Evolutionary conservation across 2,113 vertebrate genomes (phyloP).

Genomic region (Lutjanus erythropterus): DNA sequence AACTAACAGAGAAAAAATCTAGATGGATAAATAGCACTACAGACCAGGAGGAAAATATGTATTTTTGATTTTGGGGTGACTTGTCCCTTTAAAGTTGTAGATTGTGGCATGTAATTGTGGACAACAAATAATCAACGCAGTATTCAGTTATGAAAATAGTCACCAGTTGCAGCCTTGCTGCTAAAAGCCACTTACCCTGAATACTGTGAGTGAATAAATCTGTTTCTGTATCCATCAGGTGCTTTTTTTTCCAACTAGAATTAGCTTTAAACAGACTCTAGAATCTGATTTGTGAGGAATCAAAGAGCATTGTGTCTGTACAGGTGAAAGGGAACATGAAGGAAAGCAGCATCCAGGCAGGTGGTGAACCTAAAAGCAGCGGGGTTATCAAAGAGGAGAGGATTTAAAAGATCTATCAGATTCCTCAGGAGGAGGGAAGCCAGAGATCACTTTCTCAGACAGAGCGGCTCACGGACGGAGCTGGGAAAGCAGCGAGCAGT

Average conservation of each 20-base stretch:
- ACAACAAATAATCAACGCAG: background rate
- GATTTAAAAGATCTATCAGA: slow-evolving; percentile 33
- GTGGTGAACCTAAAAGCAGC: slow-evolving; percentile 13
- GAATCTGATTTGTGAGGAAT: background rate
- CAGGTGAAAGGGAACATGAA: background rate
- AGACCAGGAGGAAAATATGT: too few species aligned
- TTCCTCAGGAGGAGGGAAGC: slow-evolving; percentile 19
- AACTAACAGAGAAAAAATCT: too few species aligned
- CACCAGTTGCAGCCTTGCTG: background rate
- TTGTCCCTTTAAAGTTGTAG: too few species aligned
- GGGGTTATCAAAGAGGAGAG: slow-evolving; percentile 33
- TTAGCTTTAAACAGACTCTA: background rate
- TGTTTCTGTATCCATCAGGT: background rate
- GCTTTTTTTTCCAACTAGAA: background rate
- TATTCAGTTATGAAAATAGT: background rate
- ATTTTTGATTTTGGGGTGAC: too few species aligned
- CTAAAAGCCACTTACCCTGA: background rate
- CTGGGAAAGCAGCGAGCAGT: background rate
- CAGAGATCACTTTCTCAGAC: slow-evolving; percentile 17
- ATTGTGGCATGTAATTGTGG: background rate
- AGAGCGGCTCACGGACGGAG: background rate
- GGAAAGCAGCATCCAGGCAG: background rate
- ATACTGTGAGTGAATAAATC: background rate
- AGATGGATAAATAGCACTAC: too few species aligned
- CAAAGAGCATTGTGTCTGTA: background rate